Base-by-base conservation (phyloP, 2,113 vertebrate species). In the Pithys albifrons region DNA sequence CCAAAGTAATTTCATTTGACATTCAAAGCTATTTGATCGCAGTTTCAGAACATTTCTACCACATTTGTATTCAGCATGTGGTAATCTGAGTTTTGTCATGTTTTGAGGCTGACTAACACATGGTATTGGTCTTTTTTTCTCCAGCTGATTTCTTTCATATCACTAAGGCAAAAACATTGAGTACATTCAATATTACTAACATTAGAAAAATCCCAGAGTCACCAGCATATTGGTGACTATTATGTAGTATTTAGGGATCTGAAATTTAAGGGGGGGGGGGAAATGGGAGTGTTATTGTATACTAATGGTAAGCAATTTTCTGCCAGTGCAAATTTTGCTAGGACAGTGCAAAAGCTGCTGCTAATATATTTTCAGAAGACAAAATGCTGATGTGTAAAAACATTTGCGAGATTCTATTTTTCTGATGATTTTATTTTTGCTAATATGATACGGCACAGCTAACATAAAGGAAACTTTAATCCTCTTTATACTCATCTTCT, bases 1-100 rank as follows among this genome's bases (percentile, higher is more conserved):
- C 96, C 93, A 94, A 31, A 97, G 95, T 97, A 98, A 97, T 98
- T 97, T 96, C 74, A 2, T 96, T 95, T 98, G 98, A 97, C 97
- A 98, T 98, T 97, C 96, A 76, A 87, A 96, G 95, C 82, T 92
- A 80, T 97, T 94, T 97, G 94, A 88, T 88, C 93, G 92, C 31
- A 49, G 67, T 84, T 94, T 86, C 95, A 93, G 93, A 98, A 77
- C 72, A 79, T 94, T 92, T 93, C 91, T 49, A 92, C 48, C 83
- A 81, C 96, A 97, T 97, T 94, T 94, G 89, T 81, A 97, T 97
- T 93, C 87, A 19, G 95, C 41, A 37, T 95, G 85, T 91, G 83
- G 93, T 93, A 90, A 91, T 93, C 89, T 71, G 72, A 92, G 87
- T 93, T 94, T 62, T 88, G 84, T 55, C 87, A 62, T 78, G 83